Percentiles rank a stretch among this genome's conserved stretches.
phyloP scores from a whole-genome alignment of 64 coral and sea anemone genomes.

The Hydrozoanthus tunicans region DNA sequence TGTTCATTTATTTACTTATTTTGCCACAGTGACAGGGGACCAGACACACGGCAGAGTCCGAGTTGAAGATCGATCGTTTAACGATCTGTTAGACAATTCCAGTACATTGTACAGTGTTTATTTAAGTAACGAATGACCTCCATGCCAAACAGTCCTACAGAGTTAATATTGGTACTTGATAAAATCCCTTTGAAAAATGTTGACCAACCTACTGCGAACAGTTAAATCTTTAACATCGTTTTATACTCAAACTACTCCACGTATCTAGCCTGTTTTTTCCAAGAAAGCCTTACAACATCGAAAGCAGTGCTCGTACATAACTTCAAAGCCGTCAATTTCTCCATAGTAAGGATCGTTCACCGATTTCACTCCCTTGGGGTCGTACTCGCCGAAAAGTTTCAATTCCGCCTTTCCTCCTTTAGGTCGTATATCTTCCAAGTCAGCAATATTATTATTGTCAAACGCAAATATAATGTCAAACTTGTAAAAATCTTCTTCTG shows the following conservation, averaged over 20 bases:
- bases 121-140: no score
- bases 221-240: no score
- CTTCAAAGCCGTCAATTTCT: constrained; percentile 70
- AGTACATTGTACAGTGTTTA: no score
- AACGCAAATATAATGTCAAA: constrained; percentile 90
- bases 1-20: no score
- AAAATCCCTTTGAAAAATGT: no score
- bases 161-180: no score
- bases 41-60: no score
- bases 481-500: constrained; percentile 72
- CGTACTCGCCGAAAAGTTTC: constrained; percentile 76
- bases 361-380: constrained; percentile 67
- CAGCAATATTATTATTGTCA: constrained; percentile 84
- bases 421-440: constrained; percentile 72
- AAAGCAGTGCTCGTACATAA: constrained; percentile 75
- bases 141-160: no score
- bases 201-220: no score
- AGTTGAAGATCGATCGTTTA: no score
- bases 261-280: constrained; percentile 15
- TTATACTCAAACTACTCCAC: not conserved
- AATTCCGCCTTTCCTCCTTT: constrained; percentile 71
- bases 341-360: constrained; percentile 82
- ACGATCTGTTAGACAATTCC: no score
- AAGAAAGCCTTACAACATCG: constrained; percentile 79
- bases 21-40: no score